Evolutionary conservation across 2,888 invertebrate genomes (phyloP), one percentile per base, ranked within the genome.

Genomic region (Idaea straminata): DNA sequence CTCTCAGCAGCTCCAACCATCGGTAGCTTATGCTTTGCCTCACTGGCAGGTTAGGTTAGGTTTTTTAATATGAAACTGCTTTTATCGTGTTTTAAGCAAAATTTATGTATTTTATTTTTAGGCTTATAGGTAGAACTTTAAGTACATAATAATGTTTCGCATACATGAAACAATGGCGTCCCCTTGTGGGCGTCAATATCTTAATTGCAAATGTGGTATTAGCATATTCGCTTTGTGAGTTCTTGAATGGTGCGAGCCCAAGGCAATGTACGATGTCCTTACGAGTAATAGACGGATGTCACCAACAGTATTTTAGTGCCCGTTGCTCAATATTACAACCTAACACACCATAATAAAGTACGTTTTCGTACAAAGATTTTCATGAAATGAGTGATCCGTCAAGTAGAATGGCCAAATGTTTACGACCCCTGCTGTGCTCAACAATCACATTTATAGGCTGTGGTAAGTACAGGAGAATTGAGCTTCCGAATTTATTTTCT

Each of bases 131-230:
- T 67, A 71, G 78, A 79, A 77, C 78, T 78, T 74, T 78, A 80
- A 79, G 78, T 81, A 79, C 72, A 77, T 76, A 72, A 72, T 76
- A 79, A 79, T 78, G 81, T 83, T 83, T 83, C 74, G 81, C 77
- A 77, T 76, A 76, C 80, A 79, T 79, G 82, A 87, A 84, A 91
- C 91, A 91, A 91, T 89, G 79, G 86, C 78, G 84, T 87, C 84
- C 87, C 88, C 80, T 79, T 76, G 89, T 88, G 89, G 90, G 91
- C 83, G 89, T 82, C 72, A 78, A 74, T 73, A 91, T 92, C 85
- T 87, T 88, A 91, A 91, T 91, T 92, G 92, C 90, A 91, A 91
- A 92, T 91, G 79, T 73, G 81, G 69, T 83, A 91, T 92, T 92
- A 86, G 85, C 91, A 91, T 92, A 89, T 83, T 84, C 83, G 88